Evolutionary conservation across 2,888 invertebrate genomes (phyloP), one percentile per base, ranked within the genome.

Genomic region (Seira musarum): DNA sequence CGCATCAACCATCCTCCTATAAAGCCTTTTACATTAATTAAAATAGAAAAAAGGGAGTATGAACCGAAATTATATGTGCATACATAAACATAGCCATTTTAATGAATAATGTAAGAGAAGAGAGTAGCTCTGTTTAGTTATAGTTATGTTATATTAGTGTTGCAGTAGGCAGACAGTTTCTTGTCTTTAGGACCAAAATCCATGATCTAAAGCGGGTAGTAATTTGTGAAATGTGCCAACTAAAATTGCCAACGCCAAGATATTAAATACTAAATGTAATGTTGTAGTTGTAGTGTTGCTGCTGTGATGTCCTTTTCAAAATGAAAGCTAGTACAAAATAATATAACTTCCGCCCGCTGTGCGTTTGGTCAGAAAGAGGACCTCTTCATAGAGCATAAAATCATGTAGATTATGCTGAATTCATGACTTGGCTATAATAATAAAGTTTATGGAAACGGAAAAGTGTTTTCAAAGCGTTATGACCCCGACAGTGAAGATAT

Each of bases 391-490:
- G 22, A 60, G 60, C 22, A 60, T 60, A 60, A 67, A 30, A 46
- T 67, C 25, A 35, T 46, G 46, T 35, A 25, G 67, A 67, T 46
- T 30, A 46, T 67, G 46, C 35, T 78, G 46, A 73, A 78, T 35
- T 71, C 71, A 78, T 64, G 72, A 80, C 73, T 80, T 49, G 64
- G 10, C 57, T 80, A 40, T 68, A 72, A 72, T 79, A 72, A 22
- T 80, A 64, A 73, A 80, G 64, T 57, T 68, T 73, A 74, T 46
- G 80, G 70, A 80, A 80, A 80, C 75, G 80, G 74, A 80, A 80
- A 80, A 80, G 60, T 75, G 69, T 61, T 80, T 80, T 80, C 75
- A 80, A 80, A 80, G 66, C 80, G 75, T 80, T 66, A 74, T 80
- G 80, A 80, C 80, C 80, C 80, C 80, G 70, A 80, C 80, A 61